Conservation (phyloP, 2,113 vertebrate species). For the Lycaon pictus region DNA sequence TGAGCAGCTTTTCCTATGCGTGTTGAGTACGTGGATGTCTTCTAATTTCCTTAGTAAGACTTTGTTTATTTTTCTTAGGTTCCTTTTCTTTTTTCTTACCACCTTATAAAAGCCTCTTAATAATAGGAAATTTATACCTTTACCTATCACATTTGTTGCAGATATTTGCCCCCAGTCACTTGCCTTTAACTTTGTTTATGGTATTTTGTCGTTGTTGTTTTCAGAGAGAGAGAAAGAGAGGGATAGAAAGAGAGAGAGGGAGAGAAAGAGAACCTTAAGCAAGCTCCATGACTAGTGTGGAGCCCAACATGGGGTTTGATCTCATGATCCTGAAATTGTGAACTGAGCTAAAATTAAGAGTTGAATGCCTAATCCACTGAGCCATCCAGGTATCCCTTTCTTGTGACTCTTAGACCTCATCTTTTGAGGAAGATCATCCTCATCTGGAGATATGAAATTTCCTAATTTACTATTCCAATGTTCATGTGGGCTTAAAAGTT, state of each 20-base stretch:
- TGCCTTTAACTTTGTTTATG: not conserved
- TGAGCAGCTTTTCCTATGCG: not conserved
- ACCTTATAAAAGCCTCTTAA: not conserved
- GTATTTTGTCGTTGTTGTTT: not conserved
- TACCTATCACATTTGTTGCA: not conserved
- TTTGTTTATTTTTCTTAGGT: not conserved
- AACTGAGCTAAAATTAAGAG: not conserved
- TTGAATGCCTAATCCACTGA: not conserved
- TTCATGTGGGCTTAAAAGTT: not conserved
- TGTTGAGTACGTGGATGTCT: not conserved
- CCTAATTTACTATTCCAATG: not conserved
- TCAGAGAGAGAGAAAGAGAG: not conserved
- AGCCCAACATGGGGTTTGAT: not conserved
- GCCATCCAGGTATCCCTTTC: not conserved
- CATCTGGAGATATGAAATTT: not conserved
- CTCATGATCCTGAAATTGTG: not conserved
- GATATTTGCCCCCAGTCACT: not conserved
- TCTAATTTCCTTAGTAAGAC: not conserved
- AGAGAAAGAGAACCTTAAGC: not conserved
- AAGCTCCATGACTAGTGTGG: not conserved
- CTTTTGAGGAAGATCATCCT: not conserved
- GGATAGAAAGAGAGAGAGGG: not conserved
- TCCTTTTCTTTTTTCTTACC: constrained; percentile 29
- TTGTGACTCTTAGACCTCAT: not conserved
- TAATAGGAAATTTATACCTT: not conserved